These are phyloP conservation scores for Hylomyscus alleni DNA, from an alignment of 2,797 vertebrate genomes.

Conservation along the genomic window DNA sequence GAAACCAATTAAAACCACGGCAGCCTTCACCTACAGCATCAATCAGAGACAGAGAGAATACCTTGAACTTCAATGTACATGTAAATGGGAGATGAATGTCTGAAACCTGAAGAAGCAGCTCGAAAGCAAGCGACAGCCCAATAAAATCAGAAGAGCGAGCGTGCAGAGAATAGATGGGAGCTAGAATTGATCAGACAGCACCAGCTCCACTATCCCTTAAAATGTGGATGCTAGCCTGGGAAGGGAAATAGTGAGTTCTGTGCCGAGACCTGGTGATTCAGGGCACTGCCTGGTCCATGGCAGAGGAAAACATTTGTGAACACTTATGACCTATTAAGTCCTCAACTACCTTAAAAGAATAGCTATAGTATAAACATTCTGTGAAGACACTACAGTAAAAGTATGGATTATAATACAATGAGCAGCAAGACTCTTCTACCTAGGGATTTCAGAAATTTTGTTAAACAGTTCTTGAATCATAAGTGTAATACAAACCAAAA, in stretches of 20 bases:
- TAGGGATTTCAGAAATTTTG: background rate
- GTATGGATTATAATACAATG: slow-evolving; percentile 23
- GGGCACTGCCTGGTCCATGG: background rate
- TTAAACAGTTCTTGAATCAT: background rate
- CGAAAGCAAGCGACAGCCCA: background rate
- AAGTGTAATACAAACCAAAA: slow-evolving; percentile 15
- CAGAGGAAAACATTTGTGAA: background rate
- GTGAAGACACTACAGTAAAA: background rate
- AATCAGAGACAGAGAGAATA: slow-evolving; percentile 20
- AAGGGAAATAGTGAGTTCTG: background rate
- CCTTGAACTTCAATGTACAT: slow-evolving; percentile 59
- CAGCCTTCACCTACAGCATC: background rate
- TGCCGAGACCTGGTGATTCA: background rate
- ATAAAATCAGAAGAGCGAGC: too few species aligned
- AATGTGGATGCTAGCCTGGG: background rate
- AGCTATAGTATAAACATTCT: background rate
- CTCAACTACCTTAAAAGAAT: background rate
- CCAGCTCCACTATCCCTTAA: background rate
- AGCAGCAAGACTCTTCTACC: background rate
- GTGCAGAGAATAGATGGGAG: background rate
- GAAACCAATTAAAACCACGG: slow-evolving; percentile 21
- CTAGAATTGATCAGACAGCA: background rate
- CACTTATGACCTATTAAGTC: background rate
- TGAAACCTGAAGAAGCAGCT: background rate
- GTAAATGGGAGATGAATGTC: slow-evolving; percentile 63